Evolutionary conservation across 2,888 invertebrate genomes (phyloP).

Genomic region (Monoplex corrugatus): DNA sequence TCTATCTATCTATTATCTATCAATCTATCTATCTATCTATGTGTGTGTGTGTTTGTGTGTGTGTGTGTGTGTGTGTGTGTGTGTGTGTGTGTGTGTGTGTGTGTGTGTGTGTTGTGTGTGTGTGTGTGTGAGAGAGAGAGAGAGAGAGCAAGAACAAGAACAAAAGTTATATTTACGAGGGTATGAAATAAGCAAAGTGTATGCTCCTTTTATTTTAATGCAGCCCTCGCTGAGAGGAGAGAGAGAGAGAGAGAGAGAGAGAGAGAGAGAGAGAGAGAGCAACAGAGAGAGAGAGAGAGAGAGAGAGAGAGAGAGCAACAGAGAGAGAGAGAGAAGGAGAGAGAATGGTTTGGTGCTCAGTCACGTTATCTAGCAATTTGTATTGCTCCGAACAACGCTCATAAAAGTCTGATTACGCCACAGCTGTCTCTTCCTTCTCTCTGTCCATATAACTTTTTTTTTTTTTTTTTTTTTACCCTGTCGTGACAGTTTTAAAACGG

Average conservation of each 20-base stretch:
- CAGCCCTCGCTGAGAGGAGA: not conserved
- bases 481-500: no score
- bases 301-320: slow-evolving; percentile 4
- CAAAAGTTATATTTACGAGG: not conserved
- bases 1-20: no score
- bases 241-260: not conserved
- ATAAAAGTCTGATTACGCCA: no score
- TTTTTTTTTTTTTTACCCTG: no score
- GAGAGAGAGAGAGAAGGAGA: not conserved
- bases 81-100: not conserved
- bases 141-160: not conserved
- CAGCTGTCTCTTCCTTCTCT: no score
- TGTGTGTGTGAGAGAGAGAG: not conserved
- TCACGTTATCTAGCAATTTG: no score
- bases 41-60: slow-evolving; percentile 24
- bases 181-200: not conserved
- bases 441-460: no score
- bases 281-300: not conserved
- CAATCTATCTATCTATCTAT: not conserved
- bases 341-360: no score
- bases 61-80: not conserved
- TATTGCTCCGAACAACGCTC: no score
- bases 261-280: slow-evolving; percentile 13
- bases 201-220: not conserved
- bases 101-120: not conserved